Evolutionary conservation across 2,113 vertebrate genomes (phyloP), one percentile per base, ranked within the genome.

Genomic region (Gallinago media): DNA sequence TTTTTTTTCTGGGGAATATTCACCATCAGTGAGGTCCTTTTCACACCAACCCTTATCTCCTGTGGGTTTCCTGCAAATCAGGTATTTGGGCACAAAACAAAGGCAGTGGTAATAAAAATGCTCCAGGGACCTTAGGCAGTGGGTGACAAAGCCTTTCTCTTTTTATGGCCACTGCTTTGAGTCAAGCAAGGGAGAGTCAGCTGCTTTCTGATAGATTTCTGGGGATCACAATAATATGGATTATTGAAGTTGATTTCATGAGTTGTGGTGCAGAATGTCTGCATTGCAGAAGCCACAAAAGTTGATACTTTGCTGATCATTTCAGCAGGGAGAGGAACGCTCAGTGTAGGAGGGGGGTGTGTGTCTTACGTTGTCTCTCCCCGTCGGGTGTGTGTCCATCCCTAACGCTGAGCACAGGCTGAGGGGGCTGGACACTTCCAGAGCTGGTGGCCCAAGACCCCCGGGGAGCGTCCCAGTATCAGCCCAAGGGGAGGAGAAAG

Each of bases 271-370:
- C 95, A 92, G 92, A 58, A 77, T 54, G 50, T 56, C 94, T 85
- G 90, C 89, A 94, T 88, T 96, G 96, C 93, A 88, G 96, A 46
- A 94, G 67, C 82, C 74, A 72, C 92, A 26, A 19, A 68, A 93
- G 58, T 85, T 27, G 77, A 12, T 68, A 7, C 65, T 84, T 44
- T 38, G 61, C 86, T 66, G 82, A 36, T 68, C 8, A 1, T 67
- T 67, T 75, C 44, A 15, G 36, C 27, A 29, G 9, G 4, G 79
- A 80, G 88, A 72, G 49, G 25, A 58, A 4, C 75, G 2, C 50
- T 25, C 8, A 0, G 20, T 12, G 0, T 3, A 7, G 5, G 38
- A 1, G 3, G 25, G 15, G 20, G 14, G 7, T 2, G 3, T 21
- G 16, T 4, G 14, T 14, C 6, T 47, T 20, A 0, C 3, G 11